Evolutionary conservation across 2,888 invertebrate genomes (phyloP).

Genomic region (Parochlus steinenii): DNA sequence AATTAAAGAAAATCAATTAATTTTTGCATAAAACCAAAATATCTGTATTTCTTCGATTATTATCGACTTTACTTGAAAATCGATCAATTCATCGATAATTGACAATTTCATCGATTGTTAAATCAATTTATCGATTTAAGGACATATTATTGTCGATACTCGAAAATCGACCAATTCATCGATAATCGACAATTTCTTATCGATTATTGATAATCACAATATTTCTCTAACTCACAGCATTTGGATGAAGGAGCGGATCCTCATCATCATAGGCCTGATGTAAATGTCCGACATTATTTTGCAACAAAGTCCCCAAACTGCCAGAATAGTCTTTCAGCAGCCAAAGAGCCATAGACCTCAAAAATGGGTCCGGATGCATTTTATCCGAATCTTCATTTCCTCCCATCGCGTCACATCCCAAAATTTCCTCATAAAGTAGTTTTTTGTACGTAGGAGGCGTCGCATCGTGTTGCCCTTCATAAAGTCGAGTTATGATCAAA

Average conservation of each 20-base stretch:
- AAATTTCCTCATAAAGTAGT: constrained; percentile 60
- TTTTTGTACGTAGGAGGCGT: constrained; percentile 54
- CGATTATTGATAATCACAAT: constrained; percentile 26
- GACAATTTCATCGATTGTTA: too few relatives aligned
- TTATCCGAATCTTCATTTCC: constrained; percentile 53
- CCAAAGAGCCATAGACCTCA: constrained; percentile 97
- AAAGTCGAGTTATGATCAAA: constrained; percentile 80
- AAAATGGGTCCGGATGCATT: constrained; percentile 89
- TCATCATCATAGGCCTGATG: constrained; percentile 51
- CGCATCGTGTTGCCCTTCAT: constrained; percentile 60
- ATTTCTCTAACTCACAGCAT: constrained; percentile 13
- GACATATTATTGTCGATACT: too few relatives aligned
- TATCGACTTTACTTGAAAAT: too few relatives aligned
- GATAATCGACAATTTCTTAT: too few relatives aligned
- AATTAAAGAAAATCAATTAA: too few relatives aligned
- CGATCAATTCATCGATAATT: too few relatives aligned
- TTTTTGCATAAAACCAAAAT: too few relatives aligned
- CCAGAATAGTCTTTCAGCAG: constrained; percentile 79
- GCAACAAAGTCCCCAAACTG: constrained; percentile 70
- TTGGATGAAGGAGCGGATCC: constrained; percentile 18
- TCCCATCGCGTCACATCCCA: constrained; percentile 50
- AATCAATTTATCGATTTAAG: too few relatives aligned
- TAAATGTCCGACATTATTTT: constrained; percentile 59
- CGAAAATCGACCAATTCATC: too few relatives aligned
- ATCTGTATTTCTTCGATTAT: too few relatives aligned